Conservation (phyloP, 2,113 vertebrate species). For the Cranoglanis bouderius region DNA sequence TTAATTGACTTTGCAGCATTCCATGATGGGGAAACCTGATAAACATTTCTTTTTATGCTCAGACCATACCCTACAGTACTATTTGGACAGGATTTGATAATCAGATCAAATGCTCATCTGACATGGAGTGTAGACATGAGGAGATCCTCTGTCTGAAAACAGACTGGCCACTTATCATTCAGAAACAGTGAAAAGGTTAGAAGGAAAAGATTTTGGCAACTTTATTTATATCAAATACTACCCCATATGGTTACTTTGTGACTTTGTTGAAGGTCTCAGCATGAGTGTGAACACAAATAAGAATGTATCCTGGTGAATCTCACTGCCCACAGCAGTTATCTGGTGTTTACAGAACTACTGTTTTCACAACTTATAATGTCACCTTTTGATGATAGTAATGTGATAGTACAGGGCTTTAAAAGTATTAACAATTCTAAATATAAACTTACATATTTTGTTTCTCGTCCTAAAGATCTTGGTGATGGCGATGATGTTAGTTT, state of each 20-base stretch:
- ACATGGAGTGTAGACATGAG: not conserved
- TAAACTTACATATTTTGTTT: constrained; percentile 95
- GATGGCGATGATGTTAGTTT: constrained; percentile 65
- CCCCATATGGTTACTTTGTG: too few species aligned
- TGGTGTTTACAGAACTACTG: not conserved
- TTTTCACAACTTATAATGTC: not conserved
- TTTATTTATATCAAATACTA: not conserved
- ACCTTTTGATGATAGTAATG: not conserved
- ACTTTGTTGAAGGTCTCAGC: not conserved
- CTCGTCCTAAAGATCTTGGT: constrained; percentile 81
- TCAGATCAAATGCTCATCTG: not conserved
- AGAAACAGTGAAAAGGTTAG: too few species aligned
- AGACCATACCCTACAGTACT: not conserved
- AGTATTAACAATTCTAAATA: not conserved
- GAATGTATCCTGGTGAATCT: not conserved
- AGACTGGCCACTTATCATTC: not conserved
- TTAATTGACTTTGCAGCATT: not conserved
- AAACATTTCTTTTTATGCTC: not conserved
- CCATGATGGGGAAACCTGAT: not conserved
- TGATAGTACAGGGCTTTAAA: not conserved
- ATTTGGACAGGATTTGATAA: not conserved
- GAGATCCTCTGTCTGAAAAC: not conserved
- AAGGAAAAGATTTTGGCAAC: not conserved
- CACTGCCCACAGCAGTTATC: not conserved
- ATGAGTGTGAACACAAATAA: not conserved